A percentile compares a stretch with the other conserved stretches of the same genome.
phyloP scores from a whole-genome alignment of 30 jellyfish, hydroid and myxozoan species.

The Aurelia sp. region DNA sequence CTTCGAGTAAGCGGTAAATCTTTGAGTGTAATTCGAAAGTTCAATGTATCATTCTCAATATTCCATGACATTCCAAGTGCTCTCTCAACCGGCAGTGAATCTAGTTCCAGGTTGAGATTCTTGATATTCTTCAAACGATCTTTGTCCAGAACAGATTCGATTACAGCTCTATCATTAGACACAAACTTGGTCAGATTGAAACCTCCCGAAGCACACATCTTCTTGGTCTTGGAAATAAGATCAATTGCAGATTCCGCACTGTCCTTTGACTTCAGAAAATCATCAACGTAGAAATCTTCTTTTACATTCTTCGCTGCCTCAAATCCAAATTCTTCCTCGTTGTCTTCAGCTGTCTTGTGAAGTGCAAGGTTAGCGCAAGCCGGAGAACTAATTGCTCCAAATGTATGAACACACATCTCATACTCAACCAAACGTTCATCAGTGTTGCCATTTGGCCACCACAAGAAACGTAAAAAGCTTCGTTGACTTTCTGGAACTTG shows the following conservation, averaged over 20 bases:
- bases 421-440: slow-evolving; percentile 32
- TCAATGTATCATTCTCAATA: too few species aligned
- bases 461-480: slow-evolving; percentile 35
- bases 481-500: slow-evolving; percentile 35
- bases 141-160: too few species aligned
- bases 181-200: too few species aligned
- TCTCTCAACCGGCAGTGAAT: too few species aligned
- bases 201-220: too few species aligned
- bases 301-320: slow-evolving; percentile 1
- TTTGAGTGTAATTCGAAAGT: too few species aligned
- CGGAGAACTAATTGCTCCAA: slow-evolving; percentile 54
- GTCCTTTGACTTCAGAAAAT: slow-evolving; percentile 6
- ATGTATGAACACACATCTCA: slow-evolving; percentile 39
- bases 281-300: not conserved
- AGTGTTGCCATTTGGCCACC: slow-evolving; percentile 62
- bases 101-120: too few species aligned
- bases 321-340: slow-evolving; percentile 10
- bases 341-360: not conserved
- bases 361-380: slow-evolving; percentile 39
- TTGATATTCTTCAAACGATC: too few species aligned
- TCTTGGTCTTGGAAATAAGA: too few species aligned
- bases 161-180: too few species aligned
- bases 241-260: not conserved
- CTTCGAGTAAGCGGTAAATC: too few species aligned
- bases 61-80: too few species aligned